Conservation (phyloP, 1,140 invertebrate genomes). For the Chironomus striatipennis region DNA sequence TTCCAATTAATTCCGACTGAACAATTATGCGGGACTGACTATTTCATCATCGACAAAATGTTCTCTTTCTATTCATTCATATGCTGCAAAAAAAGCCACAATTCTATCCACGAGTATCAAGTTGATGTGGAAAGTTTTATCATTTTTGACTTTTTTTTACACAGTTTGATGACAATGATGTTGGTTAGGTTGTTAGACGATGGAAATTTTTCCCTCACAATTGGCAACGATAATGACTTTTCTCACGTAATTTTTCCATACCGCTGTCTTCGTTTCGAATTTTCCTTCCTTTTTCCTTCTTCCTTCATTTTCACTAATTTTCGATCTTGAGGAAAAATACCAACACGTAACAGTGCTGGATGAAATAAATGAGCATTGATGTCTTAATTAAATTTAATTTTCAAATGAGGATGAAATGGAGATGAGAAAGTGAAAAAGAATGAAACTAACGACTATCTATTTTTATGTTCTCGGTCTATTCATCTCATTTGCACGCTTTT, state of each 20-base stretch:
- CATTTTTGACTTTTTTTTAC: not conserved
- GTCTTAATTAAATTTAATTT: constrained; percentile 21
- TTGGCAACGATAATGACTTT: not conserved
- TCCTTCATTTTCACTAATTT: too few relatives aligned
- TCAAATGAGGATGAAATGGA: not conserved
- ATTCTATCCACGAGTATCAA: not conserved
- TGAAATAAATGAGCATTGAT: constrained; percentile 17
- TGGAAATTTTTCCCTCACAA: not conserved
- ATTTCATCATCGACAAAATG: not conserved
- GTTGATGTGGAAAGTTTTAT: not conserved
- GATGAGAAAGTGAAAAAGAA: not conserved
- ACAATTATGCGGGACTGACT: not conserved
- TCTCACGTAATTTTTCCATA: not conserved
- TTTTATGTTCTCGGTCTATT: too few relatives aligned
- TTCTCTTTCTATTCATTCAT: not conserved
- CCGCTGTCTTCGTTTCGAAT: not conserved
- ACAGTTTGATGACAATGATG: not conserved
- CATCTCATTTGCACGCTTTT: too few relatives aligned
- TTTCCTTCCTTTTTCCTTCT: too few relatives aligned
- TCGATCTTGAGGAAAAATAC: not conserved
- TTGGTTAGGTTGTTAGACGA: not conserved
- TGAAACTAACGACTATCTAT: not conserved
- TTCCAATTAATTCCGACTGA: not conserved
- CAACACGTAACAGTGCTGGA: not conserved
- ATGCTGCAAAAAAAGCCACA: not conserved